These are phyloP conservation scores for Pseudochromis fuscus DNA, from an alignment of 2,797 vertebrate species.

Conservation along the genomic window DNA sequence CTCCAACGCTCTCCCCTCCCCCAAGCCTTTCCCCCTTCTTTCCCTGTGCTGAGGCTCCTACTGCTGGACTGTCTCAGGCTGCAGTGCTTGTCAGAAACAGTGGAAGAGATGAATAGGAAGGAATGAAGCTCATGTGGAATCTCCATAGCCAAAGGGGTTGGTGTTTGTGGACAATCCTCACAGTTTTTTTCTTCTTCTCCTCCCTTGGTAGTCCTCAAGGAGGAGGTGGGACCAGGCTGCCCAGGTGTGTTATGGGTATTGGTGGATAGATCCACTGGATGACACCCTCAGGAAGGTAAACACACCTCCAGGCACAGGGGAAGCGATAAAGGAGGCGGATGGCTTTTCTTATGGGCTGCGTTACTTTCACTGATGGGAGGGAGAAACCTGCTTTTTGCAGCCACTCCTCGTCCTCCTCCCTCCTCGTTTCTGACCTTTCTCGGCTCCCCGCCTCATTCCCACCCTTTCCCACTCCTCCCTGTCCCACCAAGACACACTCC, in stretches of 20 bases:
- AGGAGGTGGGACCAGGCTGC: conserved; percentile 17
- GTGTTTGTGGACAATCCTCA: conserved; percentile 4
- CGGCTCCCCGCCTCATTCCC: conserved; percentile 49
- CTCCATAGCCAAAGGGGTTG: conserved; percentile 37
- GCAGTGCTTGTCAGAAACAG: conserved; percentile 42
- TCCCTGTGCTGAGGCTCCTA: conserved; percentile 60
- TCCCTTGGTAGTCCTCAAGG: conserved; percentile 39
- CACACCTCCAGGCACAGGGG: conserved; percentile 49
- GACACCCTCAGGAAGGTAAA: conserved; percentile 50
- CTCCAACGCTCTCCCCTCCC: conserved; percentile 65
- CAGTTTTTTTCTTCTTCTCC: conserved; percentile 6
- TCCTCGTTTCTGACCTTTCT: conserved; percentile 16
- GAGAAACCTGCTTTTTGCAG: conserved; percentile 31
- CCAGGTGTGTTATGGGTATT: conserved; percentile 55
- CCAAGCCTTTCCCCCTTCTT: conserved; percentile 40
- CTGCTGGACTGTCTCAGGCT: conserved; percentile 72
- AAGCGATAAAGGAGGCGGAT: conserved; percentile 39
- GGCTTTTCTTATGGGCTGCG: conserved; percentile 12
- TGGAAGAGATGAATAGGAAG: conserved; percentile 37
- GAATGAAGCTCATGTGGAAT: conserved; percentile 60
- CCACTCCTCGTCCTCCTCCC: conserved; percentile 36
- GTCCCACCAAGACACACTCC: conserved; percentile 34
- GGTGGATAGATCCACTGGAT: conserved; percentile 37
- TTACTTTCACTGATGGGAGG: conserved; percentile 69
- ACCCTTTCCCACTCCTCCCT: conserved; percentile 52